Base-by-base conservation (phyloP, 2,888 invertebrate species). In the Adelognathus sp. region DNA sequence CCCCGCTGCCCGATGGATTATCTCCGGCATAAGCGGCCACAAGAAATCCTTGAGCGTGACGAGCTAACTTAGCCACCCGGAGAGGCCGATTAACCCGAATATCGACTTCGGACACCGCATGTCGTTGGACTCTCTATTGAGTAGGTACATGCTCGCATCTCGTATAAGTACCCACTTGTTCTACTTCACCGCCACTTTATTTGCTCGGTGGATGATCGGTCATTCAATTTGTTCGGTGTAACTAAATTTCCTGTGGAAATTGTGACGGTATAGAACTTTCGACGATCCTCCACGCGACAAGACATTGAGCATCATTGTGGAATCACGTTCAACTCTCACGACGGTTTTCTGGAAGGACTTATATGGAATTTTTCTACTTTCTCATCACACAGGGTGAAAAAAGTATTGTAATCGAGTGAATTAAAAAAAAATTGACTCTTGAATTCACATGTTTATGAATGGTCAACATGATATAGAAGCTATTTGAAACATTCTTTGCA, bases 41-140 rank as follows among this genome's bases (percentile, higher is more conserved):
- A 60, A 67, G 70, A 76, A 18, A 76, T 66, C 60, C 64, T 69
- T 56, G 71, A 77, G 79, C 79, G 66, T 82, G 77, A 79, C 79
- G 72, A 64, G 63, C 64, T 58, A 73, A 69, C 70, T 82, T 71
- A 63, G 58, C 56, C 67, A 66, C 73, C 60, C 69, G 64, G 66
- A 76, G 76, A 76, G 63, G 66, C 78, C 79, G 80, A 82, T 81
- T 82, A 78, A 82, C 81, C 82, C 74, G 73, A 80, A 82, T 82
- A 82, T 78, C 71, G 73, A 50, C 44, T 64, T 56, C 74, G 78
- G 52, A 58, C 14, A 74, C 70, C 74, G 78, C 74, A 79, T 74
- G 78, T 70, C 74, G 78, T 52, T 36, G 58, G 66, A 66, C 39
- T 46, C 63, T 69, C 61, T 16, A 54, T 73, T 27, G 41, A 46